A percentile compares a stretch with the other conserved stretches of the same genome.
These are phyloP conservation scores for Syngnathus typhle DNA, from an alignment of 2,113 vertebrate genomes.

Conservation along the genomic window DNA sequence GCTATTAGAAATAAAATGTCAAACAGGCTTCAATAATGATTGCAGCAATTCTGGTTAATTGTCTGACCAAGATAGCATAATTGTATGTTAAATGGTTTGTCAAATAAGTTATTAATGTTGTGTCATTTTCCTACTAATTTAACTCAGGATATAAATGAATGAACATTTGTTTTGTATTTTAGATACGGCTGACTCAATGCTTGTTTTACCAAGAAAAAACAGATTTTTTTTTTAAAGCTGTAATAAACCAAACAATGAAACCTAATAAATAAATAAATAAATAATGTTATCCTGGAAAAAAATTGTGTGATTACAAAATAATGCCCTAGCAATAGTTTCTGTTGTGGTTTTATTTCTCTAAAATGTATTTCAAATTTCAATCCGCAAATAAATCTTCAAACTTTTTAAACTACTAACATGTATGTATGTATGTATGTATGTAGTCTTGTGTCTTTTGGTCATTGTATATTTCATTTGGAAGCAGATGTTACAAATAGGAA, in stretches of 20 bases:
- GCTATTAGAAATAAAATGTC: neutral
- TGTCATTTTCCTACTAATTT: neutral
- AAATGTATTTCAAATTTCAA: no score
- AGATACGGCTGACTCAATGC: neutral
- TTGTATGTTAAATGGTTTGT: neutral
- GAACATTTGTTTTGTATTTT: neutral
- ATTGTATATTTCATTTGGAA: no score
- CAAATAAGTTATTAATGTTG: neutral
- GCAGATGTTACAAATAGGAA: no score
- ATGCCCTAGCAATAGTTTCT: no score
- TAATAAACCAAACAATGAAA: neutral
- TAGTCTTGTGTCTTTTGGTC: no score
- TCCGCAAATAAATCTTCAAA: no score
- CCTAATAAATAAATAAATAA: neutral
- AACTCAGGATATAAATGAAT: neutral
- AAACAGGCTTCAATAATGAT: neutral
- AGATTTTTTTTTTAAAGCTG: no score
- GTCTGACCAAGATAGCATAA: neutral
- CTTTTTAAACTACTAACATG: no score
- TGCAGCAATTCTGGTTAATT: neutral
- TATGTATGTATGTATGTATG: no score
- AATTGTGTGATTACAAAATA: no score
- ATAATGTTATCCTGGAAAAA: neutral
- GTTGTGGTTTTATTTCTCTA: no score
- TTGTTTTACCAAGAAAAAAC: no score